Base-by-base conservation (phyloP, 2,113 vertebrate species). In the Gymnogyps californianus region DNA sequence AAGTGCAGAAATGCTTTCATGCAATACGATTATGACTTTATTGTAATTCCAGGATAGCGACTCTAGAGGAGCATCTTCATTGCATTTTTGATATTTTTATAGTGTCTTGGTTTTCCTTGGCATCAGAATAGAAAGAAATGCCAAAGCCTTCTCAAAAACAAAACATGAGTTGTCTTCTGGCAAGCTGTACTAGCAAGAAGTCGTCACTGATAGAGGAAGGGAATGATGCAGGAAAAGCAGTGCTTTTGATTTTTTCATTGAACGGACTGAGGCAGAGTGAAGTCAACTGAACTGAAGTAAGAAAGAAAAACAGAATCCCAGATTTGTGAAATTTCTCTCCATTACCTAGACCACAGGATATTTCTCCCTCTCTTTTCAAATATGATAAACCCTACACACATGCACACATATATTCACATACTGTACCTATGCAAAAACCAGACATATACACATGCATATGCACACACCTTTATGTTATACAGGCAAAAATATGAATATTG, bases 121-220 rank as follows among this genome's bases (percentile, higher is more conserved):
- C 78, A 92, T 61, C 46, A 86, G 51, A 95, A 88, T 40, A 90
- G 54, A 94, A 93, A 85, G 47, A 94, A 91, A 93, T 77, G 87
- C 59, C 92, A 95, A 91, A 96, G 49, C 46, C 75, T 72, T 80
- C 71, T 92, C 51, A 85, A 72, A 94, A 96, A 72, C 57, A 94
- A 96, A 91, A 90, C 62, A 82, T 55, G 26, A 93, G 64, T n/a
- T 96, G 62, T 87, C 61, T 93, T 87, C 70, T 95, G 93, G 92
- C 87, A 93, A 91, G 69, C 42, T 10, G 1, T 65, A 57, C 64
- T 25, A 91, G 91, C 34, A 77, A 89, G 74, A 82, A 95, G 62
- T n/a, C 9, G 8, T 20, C 74, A 71, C 77, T 83, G 76, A 71
- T 4, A 72, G 52, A 72, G 57, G 61, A 94, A 84, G 24, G 31